A percentile compares a stretch with the other conserved stretches of the same genome.
These are phyloP conservation scores for Papio anubis DNA, from an alignment of 2,113 vertebrate species.

Conservation along the genomic window DNA sequence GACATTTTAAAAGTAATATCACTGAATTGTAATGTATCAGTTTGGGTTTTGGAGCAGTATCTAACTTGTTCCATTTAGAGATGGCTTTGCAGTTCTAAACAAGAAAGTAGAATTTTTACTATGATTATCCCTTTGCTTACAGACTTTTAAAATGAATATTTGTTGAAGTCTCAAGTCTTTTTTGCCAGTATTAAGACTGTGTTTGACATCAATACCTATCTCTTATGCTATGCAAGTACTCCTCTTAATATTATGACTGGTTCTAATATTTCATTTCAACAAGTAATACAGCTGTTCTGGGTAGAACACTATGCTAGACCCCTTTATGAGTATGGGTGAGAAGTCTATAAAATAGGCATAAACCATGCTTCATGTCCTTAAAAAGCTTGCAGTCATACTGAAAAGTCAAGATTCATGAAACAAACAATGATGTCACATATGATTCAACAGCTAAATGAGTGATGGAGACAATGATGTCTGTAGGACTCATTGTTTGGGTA, in stretches of 20 bases:
- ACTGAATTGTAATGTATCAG: constrained; percentile 27
- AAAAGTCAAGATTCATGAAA: constrained; percentile 54
- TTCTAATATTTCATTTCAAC: constrained; percentile 47
- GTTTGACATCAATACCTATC: constrained; percentile 1
- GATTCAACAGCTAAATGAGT: constrained; percentile 5
- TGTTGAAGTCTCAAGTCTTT: constrained; percentile 24
- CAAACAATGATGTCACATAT: constrained; percentile 42
- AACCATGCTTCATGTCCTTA: constrained; percentile 22
- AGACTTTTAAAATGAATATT: constrained; percentile 48
- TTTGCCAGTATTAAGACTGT: constrained; percentile 32
- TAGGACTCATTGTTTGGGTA: constrained; percentile 14
- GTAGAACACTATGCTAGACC: not conserved
- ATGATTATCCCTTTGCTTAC: constrained; percentile 30
- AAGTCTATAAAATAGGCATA: constrained; percentile 28
- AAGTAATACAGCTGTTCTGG: constrained; percentile 3
- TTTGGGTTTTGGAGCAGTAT: constrained; percentile 50
- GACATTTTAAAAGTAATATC: not conserved
- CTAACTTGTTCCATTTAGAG: constrained; percentile 18
- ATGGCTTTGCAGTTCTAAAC: constrained; percentile 48
- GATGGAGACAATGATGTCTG: constrained; percentile 24
- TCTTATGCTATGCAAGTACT: constrained; percentile 25
- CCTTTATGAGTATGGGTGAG: not conserved
- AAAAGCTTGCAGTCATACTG: constrained; percentile 43
- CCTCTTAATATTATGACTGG: constrained; percentile 33
- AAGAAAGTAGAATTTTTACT: constrained; percentile 53